Conservation (phyloP, 2,888 invertebrate species). For the Melikaiella ostensackeni region DNA sequence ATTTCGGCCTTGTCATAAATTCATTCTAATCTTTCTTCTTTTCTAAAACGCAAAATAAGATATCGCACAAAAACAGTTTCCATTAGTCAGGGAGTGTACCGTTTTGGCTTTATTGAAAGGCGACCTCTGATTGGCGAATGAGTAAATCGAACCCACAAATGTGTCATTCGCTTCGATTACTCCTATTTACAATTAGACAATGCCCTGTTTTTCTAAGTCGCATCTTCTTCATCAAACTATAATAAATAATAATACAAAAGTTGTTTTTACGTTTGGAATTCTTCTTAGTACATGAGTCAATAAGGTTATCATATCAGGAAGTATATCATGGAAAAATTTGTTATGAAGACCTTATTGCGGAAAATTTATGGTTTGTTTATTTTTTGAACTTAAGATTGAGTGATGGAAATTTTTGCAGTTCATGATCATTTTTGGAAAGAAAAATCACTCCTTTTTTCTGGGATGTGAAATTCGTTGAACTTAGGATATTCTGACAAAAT, state of each 20-base stretch:
- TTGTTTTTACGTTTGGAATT: too few species aligned
- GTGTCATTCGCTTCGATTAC: conserved; percentile 12
- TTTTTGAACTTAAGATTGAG: not conserved
- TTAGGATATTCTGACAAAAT: too few species aligned
- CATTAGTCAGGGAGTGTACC: not conserved
- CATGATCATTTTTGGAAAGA: not conserved
- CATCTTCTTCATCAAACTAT: not conserved
- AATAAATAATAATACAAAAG: too few species aligned
- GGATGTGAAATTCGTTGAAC: not conserved
- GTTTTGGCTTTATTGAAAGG: not conserved
- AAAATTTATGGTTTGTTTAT: not conserved
- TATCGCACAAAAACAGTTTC: too few species aligned
- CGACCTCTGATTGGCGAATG: conserved; percentile 7
- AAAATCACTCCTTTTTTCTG: not conserved
- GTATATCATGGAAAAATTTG: not conserved
- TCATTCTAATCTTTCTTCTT: too few species aligned
- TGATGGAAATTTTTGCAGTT: not conserved
- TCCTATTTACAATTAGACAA: not conserved
- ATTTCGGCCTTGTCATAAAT: too few species aligned
- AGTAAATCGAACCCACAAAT: conserved; percentile 1
- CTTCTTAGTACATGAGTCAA: not conserved
- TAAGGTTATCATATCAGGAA: not conserved
- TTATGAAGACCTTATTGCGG: not conserved
- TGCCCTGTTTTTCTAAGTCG: not conserved
- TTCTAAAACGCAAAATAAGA: too few species aligned